These are phyloP conservation scores for Stenurella melanura DNA, from an alignment of 2,888 invertebrate species.

Conservation along the genomic window DNA sequence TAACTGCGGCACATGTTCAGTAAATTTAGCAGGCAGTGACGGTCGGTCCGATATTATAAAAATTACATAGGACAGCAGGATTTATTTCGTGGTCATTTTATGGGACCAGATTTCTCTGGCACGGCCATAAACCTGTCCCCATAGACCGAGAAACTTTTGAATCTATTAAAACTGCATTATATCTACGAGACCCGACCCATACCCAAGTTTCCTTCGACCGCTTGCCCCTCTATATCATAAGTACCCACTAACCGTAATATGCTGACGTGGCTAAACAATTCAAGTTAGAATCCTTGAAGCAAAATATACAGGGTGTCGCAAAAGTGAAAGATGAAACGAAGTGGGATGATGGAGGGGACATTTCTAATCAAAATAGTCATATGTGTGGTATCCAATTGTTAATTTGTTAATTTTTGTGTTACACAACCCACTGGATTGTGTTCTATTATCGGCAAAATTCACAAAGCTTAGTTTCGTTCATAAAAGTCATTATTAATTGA, in stretches of 20 bases:
- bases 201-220: conserved; percentile 3
- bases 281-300: conserved; percentile 11
- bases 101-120: conserved; percentile 45
- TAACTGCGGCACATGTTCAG: conserved; percentile 16
- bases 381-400: too few relatives aligned
- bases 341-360: too few relatives aligned
- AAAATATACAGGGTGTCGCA: not conserved
- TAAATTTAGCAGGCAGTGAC: conserved; percentile 12
- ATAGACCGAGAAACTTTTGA: conserved; percentile 52
- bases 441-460: too few relatives aligned
- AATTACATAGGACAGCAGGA: conserved; percentile 32
- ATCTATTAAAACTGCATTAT: conserved; percentile 55
- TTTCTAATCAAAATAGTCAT: too few relatives aligned
- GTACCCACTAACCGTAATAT: conserved; percentile 19
- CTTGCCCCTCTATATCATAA: conserved; percentile 32
- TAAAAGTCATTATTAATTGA: too few relatives aligned
- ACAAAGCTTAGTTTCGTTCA: too few relatives aligned
- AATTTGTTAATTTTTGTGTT: too few relatives aligned
- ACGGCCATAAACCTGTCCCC: conserved; percentile 43
- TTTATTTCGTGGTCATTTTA: conserved; percentile 43
- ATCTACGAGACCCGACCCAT: conserved; percentile 46
- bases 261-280: conserved; percentile 24
- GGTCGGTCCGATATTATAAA: conserved; percentile 14
- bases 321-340: too few relatives aligned
- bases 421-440: too few relatives aligned